These are phyloP conservation scores for Agonopterix subpropinquella DNA, from an alignment of 2,888 invertebrate species.

Conservation along the genomic window DNA sequence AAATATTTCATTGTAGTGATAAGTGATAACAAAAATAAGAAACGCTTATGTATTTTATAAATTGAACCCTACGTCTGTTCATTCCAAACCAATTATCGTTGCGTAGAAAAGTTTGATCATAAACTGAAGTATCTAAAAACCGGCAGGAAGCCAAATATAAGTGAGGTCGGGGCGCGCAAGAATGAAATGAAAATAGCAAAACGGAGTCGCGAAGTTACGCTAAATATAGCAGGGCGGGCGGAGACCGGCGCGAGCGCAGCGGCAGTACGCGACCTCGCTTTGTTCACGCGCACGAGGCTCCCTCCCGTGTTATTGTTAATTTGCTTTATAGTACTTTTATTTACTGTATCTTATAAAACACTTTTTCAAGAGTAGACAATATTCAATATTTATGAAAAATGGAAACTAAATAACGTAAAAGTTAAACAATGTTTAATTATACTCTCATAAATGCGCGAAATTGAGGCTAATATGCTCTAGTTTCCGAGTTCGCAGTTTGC, in stretches of 20 bases:
- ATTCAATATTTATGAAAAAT: too few species aligned
- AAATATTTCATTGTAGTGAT: too few species aligned
- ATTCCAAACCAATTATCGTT: too few species aligned
- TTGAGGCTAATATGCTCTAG: slow-evolving; percentile 43
- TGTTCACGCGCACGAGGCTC: slow-evolving; percentile 10
- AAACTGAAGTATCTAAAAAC: slow-evolving; percentile 15
- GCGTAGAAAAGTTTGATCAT: too few species aligned
- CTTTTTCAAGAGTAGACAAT: too few species aligned
- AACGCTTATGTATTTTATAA: too few species aligned
- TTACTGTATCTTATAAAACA: too few species aligned
- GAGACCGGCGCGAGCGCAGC: slow-evolving; percentile 27
- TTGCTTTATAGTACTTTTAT: not conserved
- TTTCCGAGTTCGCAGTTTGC: slow-evolving; percentile 32
- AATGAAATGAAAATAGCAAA: slow-evolving; percentile 74
- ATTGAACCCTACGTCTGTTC: too few species aligned
- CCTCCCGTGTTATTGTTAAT: slow-evolving; percentile 2
- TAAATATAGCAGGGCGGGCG: slow-evolving; percentile 65
- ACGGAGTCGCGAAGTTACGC: slow-evolving; percentile 68
- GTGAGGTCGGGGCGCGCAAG: slow-evolving; percentile 52
- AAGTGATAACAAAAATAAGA: too few species aligned
- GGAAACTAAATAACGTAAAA: too few species aligned
- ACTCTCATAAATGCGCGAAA: slow-evolving; percentile 16
- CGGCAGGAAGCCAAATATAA: slow-evolving; percentile 44
- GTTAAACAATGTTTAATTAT: not conserved
- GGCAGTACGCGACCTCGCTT: slow-evolving; percentile 45